Percentiles rank a stretch among this genome's conserved stretches.
phyloP scores from a whole-genome alignment of 2,888 invertebrate genomes.

The Proisotoma minuta region DNA sequence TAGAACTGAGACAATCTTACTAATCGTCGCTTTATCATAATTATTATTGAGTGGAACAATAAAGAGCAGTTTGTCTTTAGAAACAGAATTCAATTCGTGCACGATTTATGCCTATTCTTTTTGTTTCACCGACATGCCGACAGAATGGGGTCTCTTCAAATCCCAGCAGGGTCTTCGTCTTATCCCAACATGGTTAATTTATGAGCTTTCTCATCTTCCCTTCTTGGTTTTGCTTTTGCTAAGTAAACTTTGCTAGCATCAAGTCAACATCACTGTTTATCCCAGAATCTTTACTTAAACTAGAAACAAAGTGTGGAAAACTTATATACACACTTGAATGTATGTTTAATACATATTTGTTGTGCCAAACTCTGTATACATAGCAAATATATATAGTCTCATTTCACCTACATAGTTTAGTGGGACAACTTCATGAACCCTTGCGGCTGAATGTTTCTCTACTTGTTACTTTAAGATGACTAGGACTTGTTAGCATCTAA shows the following conservation, averaged over 20 bases:
- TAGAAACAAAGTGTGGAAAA: neutral
- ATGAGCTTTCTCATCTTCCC: conserved; percentile 41
- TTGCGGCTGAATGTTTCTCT: conserved; percentile 1
- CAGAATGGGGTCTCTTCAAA: conserved; percentile 45
- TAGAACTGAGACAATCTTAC: no score
- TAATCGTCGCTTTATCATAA: no score
- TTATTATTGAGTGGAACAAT: no score
- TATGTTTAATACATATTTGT: neutral
- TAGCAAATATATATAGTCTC: neutral
- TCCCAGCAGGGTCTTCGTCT: conserved; percentile 44
- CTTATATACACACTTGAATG: neutral
- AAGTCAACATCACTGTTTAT: conserved; percentile 21
- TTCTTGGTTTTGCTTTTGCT: conserved; percentile 8
- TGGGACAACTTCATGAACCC: neutral
- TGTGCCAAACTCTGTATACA: neutral
- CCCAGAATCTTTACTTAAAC: neutral
- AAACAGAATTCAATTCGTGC: conserved; percentile 29
- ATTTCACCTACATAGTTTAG: no score
- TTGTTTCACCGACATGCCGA: conserved; percentile 43
- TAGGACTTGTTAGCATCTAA: conserved; percentile 2
- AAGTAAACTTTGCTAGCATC: conserved; percentile 5
- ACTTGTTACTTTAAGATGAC: neutral
- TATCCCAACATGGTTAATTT: conserved; percentile 46
- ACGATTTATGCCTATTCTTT: conserved; percentile 42
- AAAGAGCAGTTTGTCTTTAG: no score